phyloP scores from a whole-genome alignment of 2,888 invertebrate genomes.

The Scaeva pyrastri region DNA sequence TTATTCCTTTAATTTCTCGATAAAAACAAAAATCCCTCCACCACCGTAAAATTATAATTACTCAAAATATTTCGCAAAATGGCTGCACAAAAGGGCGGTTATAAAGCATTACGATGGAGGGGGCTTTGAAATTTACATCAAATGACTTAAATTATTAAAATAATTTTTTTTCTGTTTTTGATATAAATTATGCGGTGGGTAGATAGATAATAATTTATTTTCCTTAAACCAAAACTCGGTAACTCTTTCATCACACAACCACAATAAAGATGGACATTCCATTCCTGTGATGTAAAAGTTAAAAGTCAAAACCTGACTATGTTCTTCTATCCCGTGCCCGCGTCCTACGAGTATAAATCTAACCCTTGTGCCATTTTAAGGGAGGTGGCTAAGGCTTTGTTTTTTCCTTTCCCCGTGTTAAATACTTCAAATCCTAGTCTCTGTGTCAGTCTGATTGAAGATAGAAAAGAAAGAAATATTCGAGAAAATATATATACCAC shows the following conservation, averaged over 20 bases:
- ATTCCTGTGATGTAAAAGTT: conserved; percentile 9
- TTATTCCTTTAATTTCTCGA: background rate
- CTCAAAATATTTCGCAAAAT: conserved; percentile 23
- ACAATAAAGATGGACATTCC: conserved; percentile 7
- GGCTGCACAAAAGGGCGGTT: background rate
- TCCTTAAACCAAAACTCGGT: background rate
- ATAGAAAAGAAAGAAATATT: background rate
- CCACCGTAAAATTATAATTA: conserved; percentile 8
- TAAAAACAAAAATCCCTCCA: background rate
- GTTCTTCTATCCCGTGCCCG: too few species aligned
- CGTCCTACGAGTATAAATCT: background rate
- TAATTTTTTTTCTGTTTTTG: conserved; percentile 53
- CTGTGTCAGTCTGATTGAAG: conserved; percentile 17
- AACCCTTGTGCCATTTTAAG: background rate
- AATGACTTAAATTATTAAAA: conserved; percentile 38
- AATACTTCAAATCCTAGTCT: conserved; percentile 31
- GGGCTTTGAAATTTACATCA: conserved; percentile 8
- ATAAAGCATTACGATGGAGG: background rate
- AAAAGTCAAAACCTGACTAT: conserved; percentile 3
- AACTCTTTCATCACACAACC: background rate
- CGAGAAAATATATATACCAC: background rate
- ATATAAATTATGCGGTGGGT: conserved; percentile 57
- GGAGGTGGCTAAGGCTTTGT: conserved; percentile 1
- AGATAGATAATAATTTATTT: conserved; percentile 33
- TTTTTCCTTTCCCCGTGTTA: background rate